Conservation (phyloP, 2,797 vertebrate species). For the Staurois parvus region DNA sequence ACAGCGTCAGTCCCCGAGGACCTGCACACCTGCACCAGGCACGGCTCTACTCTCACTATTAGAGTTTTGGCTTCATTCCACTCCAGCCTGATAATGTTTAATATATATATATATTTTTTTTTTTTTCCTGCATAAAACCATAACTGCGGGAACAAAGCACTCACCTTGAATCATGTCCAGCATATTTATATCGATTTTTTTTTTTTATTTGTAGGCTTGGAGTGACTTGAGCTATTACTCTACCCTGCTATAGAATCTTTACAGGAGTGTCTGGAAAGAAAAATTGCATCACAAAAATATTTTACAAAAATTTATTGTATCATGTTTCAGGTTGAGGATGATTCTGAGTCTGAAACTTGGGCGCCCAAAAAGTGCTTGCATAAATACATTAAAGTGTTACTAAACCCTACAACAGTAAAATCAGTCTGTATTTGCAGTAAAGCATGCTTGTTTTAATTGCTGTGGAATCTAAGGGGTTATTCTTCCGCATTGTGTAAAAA, state of each 20-base stretch:
- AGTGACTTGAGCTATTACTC: slow-evolving; percentile 3
- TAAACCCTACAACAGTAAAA: too few relatives aligned
- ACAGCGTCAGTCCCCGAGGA: not conserved
- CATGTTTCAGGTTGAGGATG: too few relatives aligned
- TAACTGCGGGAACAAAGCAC: not conserved
- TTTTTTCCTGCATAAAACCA: not conserved
- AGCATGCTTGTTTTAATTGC: too few relatives aligned
- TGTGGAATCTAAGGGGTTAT: too few relatives aligned
- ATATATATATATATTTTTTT: not conserved
- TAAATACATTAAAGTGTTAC: too few relatives aligned
- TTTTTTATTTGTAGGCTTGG: not conserved
- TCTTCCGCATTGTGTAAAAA: too few relatives aligned
- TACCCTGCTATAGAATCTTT: not conserved
- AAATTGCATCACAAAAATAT: too few relatives aligned
- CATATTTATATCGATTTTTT: not conserved
- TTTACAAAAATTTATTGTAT: too few relatives aligned
- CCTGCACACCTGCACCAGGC: slow-evolving; percentile 12
- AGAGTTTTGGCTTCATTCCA: slow-evolving; percentile 9
- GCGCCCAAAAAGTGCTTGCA: too few relatives aligned
- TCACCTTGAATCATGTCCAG: slow-evolving; percentile 16
- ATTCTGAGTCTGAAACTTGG: too few relatives aligned
- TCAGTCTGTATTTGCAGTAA: too few relatives aligned
- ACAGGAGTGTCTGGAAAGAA: slow-evolving; percentile 3
- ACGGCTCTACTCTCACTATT: not conserved
- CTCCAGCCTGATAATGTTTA: not conserved